Percentiles rank a stretch among this genome's conserved stretches.
Evolutionary conservation across 1,140 invertebrate genomes (phyloP).

Genomic region (Sitodiplosis mosellana): DNA sequence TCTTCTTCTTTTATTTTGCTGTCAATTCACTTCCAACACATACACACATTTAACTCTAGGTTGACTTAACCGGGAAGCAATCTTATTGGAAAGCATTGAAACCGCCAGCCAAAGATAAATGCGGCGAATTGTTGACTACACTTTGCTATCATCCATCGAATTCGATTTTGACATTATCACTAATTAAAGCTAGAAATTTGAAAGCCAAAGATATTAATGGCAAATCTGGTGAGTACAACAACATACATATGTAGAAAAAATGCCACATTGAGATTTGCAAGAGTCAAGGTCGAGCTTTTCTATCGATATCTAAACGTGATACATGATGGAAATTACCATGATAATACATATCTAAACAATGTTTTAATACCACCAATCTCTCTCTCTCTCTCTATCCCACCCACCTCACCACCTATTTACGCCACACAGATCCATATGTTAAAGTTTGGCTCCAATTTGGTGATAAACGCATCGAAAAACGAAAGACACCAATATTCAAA

Average conservation of each 20-base stretch:
- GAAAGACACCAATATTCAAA: slow-evolving; percentile 89
- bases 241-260: too few species aligned
- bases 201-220: slow-evolving; percentile 91
- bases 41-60: slow-evolving; percentile 34
- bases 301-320: too few species aligned
- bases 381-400: too few species aligned
- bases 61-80: slow-evolving; percentile 78
- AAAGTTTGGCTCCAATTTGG: slow-evolving; percentile 93
- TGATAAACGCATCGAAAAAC: slow-evolving; percentile 84
- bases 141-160: slow-evolving; percentile 85
- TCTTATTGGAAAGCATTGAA: slow-evolving; percentile 85
- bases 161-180: slow-evolving; percentile 66
- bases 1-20: too few species aligned
- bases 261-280: too few species aligned
- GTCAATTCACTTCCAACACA: too few species aligned
- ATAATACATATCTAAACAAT: too few species aligned
- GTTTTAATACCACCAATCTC: too few species aligned
- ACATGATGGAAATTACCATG: too few species aligned
- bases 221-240: slow-evolving; percentile 60
- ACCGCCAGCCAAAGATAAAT: slow-evolving; percentile 79
- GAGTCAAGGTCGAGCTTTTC: too few species aligned
- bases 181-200: slow-evolving; percentile 78
- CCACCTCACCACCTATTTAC: not conserved
- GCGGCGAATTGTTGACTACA: slow-evolving; percentile 76
- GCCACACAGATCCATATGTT: slow-evolving; percentile 78